phyloP scores from a whole-genome alignment of 2,888 invertebrate genomes.

The Pristionchus arcanus region DNA sequence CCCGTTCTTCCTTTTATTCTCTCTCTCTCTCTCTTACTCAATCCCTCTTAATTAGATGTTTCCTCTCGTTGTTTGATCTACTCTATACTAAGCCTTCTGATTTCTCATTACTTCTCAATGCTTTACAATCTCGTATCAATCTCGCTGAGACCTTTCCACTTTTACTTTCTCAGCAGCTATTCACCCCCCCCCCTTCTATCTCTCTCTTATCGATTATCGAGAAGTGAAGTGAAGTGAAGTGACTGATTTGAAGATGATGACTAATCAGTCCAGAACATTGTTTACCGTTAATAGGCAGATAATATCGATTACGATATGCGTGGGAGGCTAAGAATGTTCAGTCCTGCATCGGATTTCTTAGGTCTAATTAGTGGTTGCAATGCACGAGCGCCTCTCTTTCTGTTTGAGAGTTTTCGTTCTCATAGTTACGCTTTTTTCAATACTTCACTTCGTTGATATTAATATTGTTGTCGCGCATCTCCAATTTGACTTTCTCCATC shows the following conservation, averaged over 20 bases:
- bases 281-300: neutral
- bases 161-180: neutral
- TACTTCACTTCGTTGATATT: neutral
- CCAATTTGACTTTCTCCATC: neutral
- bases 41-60: slow-evolving; percentile 22
- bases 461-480: neutral
- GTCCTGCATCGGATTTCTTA: neutral
- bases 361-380: slow-evolving; percentile 34
- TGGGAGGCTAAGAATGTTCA: neutral
- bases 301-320: neutral
- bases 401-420: slow-evolving; percentile 40
- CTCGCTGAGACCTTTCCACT: neutral
- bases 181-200: neutral
- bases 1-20: slow-evolving; percentile 40
- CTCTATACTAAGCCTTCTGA: neutral
- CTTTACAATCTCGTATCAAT: neutral
- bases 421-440: slow-evolving; percentile 37
- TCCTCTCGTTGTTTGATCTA: neutral
- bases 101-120: neutral
- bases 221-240: slow-evolving; percentile 10
- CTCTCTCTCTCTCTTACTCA: slow-evolving; percentile 32
- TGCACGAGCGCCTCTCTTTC: neutral
- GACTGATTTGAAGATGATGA: slow-evolving; percentile 35
- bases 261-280: neutral
- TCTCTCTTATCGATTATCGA: slow-evolving; percentile 35